Evolutionary conservation across 2,797 vertebrate genomes (phyloP), one percentile per base, ranked within the genome.

Genomic region (Ctenopoma multispine): DNA sequence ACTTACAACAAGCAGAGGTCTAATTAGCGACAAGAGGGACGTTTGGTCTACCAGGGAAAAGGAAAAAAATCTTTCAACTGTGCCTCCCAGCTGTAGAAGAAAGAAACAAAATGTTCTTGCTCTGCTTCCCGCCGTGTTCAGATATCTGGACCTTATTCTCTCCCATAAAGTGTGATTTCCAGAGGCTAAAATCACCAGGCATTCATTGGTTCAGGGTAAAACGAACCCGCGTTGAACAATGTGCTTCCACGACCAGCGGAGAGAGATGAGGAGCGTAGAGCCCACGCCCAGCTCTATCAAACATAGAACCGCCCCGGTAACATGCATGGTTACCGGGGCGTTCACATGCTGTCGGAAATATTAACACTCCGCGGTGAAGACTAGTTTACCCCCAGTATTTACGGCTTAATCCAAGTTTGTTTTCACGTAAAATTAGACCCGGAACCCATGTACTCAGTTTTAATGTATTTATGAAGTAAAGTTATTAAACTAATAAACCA

Each of bases 261-360:
- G 79, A 75, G 77, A 72, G 85, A 88, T 79, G 90, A 84, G 82
- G 86, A 91, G 85, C 76, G 82, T 53, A n/a, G 79, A 92, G 93
- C 91, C 94, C 93, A 94, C 94, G 93, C 94, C 94, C 94, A 93
- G 92, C 87, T 84, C 88, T 68, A 80, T 79, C 83, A 84, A 55
- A 85, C 85, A 80, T 67, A 85, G 89, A 77, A 46, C 92, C 92
- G 90, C 94, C 93, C 93, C 85, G 84, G 72, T 73, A 63, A 81
- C 79, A 18, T 81, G 82, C 79, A 70, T 86, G 86, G 9, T 79
- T 65, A 29, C 69, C 62, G 90, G 6, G 62, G 85, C 85, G 0
- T 92, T 90, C 82, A 64, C 0, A 1, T 0, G 1, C 76, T 5
- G 53, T 73, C 27, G 64, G 81, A 81, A 69, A 73, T 11, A 9